Percentiles rank a stretch among this genome's conserved stretches.
phyloP scores from a whole-genome alignment of 2,888 invertebrate species.

The Callosobruchus maculatus region DNA sequence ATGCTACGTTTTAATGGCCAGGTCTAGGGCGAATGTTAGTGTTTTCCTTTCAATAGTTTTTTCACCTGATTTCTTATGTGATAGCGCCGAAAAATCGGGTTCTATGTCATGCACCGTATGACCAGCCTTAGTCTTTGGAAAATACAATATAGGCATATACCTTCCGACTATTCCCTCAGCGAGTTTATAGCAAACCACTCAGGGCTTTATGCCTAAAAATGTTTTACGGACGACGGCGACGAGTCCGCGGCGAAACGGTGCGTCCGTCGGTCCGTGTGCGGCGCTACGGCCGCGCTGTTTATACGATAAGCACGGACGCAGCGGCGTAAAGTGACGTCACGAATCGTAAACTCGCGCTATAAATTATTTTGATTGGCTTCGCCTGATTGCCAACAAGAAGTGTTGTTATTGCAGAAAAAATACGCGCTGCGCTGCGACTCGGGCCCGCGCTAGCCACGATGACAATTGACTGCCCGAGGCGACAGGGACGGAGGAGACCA shows the following conservation, averaged over 20 bases:
- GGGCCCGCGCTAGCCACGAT: not conserved
- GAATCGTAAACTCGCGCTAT: conserved; percentile 42
- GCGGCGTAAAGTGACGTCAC: conserved; percentile 42
- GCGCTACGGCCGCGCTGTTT: conserved; percentile 34
- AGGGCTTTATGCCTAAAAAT: conserved; percentile 33
- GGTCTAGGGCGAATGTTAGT: too few species aligned
- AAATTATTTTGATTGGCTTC: conserved; percentile 44
- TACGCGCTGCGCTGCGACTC: conserved; percentile 10
- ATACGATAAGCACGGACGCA: conserved; percentile 39
- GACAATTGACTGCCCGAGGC: not conserved
- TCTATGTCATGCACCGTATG: not conserved
- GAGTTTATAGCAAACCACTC: conserved; percentile 23
- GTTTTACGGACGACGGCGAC: conserved; percentile 32
- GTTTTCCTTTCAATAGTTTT: too few species aligned
- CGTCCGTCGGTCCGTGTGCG: too few species aligned
- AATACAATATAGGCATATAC: conserved; percentile 20
- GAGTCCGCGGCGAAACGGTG: conserved; percentile 21
- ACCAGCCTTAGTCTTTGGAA: conserved; percentile 17
- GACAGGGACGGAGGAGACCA: not conserved
- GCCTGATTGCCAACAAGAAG: conserved; percentile 40
- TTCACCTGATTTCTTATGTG: too few species aligned
- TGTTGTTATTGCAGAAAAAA: conserved; percentile 28
- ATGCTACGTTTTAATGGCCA: too few species aligned
- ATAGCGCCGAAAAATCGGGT: too few species aligned
- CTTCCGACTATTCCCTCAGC: conserved; percentile 20